Base-by-base conservation (phyloP, 2,113 vertebrate species). In the Chionis minor region DNA sequence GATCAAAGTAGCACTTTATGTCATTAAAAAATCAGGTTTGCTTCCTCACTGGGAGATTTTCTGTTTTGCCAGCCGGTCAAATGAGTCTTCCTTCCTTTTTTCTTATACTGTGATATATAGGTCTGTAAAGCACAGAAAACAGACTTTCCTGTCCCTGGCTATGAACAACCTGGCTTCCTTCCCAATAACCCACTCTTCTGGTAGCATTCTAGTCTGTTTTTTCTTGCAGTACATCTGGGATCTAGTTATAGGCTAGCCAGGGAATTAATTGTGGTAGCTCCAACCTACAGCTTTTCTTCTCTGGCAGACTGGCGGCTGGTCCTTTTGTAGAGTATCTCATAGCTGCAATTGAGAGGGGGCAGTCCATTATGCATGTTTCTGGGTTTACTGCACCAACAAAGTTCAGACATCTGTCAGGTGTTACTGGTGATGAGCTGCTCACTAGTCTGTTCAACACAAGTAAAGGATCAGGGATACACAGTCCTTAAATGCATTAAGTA, bases 331-430 rank as follows among this genome's bases (percentile, higher is more conserved):
- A 83, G 27, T 12, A 77, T 33, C 84, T 87, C 73, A 52, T 9
- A 82, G 81, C 49, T 92, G 54, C 58, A 73, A 45, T 62, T 82
- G 44, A 85, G 32, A 86, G 24, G 12, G 13, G 24, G 22, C 56
- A 24, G 42, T 75, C 66, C 45, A n/a, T 61, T 58, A 75, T 22
- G 16, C 16, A 14, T 49, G 22, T 82, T 82, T 75, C 62, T 82
- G 32, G 18, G n/a, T 93, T 90, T 77, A 90, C 51, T 85, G 78
- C 33, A 28, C 38, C 9, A 85, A 7, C 24, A 81, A 92, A 40
- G 51, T 84, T 95, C 86, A 89, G 52, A 56, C 91, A 95, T 74
- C 86, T 87, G 78, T 52, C 81, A 94, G 81, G 52, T 81, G 67
- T 56, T 78, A 33, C 13, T 42, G 40, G 22, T 21, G 26, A 84